Conservation (phyloP, 2,888 invertebrate species). For the Gymnoscelis rufifasciata region DNA sequence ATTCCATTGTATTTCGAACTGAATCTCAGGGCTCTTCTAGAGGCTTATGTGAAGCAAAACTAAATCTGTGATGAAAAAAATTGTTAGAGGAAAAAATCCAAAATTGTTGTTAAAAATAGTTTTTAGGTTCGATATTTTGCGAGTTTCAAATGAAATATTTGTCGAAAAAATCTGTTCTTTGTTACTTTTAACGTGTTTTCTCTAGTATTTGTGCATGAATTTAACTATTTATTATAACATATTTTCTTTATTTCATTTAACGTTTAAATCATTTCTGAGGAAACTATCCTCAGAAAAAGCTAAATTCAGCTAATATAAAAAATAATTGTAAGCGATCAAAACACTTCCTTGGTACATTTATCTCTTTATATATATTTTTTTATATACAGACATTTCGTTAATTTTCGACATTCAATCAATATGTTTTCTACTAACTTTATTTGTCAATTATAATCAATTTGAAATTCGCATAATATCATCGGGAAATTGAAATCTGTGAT, state of each 20-base stretch:
- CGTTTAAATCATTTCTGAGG: too few species aligned
- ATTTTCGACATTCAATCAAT: too few species aligned
- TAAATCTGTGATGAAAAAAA: constrained; percentile 42
- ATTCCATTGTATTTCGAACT: constrained; percentile 2
- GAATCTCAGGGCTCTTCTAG: constrained; percentile 8
- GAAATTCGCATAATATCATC: constrained; percentile 25
- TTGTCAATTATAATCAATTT: constrained; percentile 3
- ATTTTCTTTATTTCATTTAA: too few species aligned
- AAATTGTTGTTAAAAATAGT: constrained; percentile 39
- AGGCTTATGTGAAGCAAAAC: constrained; percentile 18
- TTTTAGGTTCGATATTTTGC: constrained; percentile 30
- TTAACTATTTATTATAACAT: too few species aligned
- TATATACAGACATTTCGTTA: too few species aligned
- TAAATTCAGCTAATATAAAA: too few species aligned
- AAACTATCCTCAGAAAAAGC: too few species aligned
- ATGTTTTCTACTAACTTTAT: too few species aligned
- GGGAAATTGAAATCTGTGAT: constrained; percentile 47
- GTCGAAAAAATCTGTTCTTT: not conserved
- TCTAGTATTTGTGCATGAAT: too few species aligned
- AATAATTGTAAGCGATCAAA: too few species aligned
- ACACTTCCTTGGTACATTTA: too few species aligned
- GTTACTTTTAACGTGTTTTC: not conserved
- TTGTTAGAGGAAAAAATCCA: constrained; percentile 33
- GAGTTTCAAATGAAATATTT: constrained; percentile 24
- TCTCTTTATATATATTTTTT: too few species aligned